phyloP scores from a whole-genome alignment of 2,888 invertebrate genomes.

The Lasioglossum vierecki region DNA sequence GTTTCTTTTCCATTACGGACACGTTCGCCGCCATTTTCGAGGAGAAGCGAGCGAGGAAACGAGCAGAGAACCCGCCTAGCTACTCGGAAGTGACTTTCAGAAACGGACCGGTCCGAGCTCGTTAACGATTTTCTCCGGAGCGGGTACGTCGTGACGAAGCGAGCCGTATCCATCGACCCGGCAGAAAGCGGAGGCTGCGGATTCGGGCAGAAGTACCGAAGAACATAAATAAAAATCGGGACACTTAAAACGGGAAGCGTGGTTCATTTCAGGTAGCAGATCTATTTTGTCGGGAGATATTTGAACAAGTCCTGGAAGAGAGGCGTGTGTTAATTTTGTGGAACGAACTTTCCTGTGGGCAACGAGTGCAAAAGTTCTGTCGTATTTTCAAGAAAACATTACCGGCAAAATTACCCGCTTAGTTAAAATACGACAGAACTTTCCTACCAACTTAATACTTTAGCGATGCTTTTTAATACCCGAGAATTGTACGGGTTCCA shows the following conservation, averaged over 20 bases:
- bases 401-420: too few species aligned
- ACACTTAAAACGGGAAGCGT: not conserved
- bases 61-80: not conserved
- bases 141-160: not conserved
- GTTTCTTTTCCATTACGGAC: not conserved
- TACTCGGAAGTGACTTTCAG: not conserved
- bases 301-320: not conserved
- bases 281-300: not conserved
- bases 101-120: conserved; percentile 8
- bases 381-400: too few species aligned
- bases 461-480: not conserved
- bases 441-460: too few species aligned
- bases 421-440: too few species aligned
- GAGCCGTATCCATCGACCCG: conserved; percentile 5
- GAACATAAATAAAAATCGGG: not conserved
- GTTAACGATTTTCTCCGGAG: conserved; percentile 4
- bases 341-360: not conserved
- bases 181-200: not conserved
- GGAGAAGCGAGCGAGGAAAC: not conserved
- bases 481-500: too few species aligned
- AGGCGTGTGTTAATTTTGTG: not conserved
- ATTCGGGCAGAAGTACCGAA: not conserved
- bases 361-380: too few species aligned
- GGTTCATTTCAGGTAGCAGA: not conserved
- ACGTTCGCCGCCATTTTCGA: not conserved